These are phyloP conservation scores for Xenopus laevis DNA, from an alignment of 2,113 vertebrate genomes.

Conservation along the genomic window DNA sequence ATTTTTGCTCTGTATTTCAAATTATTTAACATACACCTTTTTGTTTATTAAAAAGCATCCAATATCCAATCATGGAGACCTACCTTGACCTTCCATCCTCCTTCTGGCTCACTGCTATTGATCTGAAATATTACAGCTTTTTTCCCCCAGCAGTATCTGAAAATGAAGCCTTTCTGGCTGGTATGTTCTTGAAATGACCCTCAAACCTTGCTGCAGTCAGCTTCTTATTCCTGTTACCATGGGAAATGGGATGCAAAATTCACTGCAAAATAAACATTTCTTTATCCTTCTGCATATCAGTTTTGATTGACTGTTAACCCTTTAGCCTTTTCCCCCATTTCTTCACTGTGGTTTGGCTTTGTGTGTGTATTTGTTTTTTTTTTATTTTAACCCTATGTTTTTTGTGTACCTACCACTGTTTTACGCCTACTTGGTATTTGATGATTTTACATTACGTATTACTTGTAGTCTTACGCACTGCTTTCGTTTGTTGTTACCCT, in stretches of 20 bases:
- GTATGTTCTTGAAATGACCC: slow-evolving; percentile 88
- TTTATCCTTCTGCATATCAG: no score
- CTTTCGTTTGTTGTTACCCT: background rate
- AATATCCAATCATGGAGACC: slow-evolving; percentile 2
- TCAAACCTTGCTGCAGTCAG: slow-evolving; percentile 76
- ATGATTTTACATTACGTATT: no score
- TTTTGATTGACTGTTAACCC: no score
- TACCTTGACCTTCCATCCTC: slow-evolving; percentile 35
- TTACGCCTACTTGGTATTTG: no score
- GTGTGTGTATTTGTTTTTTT: no score
- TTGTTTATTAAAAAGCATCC: background rate
- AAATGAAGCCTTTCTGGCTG: slow-evolving; percentile 67
- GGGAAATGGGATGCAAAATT: slow-evolving; percentile 58
- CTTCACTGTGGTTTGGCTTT: no score
- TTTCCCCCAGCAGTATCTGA: slow-evolving; percentile 59
- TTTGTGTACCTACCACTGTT: no score
- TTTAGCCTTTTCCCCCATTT: no score
- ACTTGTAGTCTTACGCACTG: no score
- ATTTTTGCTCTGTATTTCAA: background rate
- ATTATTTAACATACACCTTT: no score
- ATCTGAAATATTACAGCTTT: slow-evolving; percentile 51
- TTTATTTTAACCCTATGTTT: no score
- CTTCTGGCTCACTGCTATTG: slow-evolving; percentile 60
- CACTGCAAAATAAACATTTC: background rate
- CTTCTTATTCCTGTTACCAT: slow-evolving; percentile 70